A percentile compares a stretch with the other conserved stretches of the same genome.
Conservation (phyloP, 2,797 vertebrate genomes). For the Gila robusta region DNA sequence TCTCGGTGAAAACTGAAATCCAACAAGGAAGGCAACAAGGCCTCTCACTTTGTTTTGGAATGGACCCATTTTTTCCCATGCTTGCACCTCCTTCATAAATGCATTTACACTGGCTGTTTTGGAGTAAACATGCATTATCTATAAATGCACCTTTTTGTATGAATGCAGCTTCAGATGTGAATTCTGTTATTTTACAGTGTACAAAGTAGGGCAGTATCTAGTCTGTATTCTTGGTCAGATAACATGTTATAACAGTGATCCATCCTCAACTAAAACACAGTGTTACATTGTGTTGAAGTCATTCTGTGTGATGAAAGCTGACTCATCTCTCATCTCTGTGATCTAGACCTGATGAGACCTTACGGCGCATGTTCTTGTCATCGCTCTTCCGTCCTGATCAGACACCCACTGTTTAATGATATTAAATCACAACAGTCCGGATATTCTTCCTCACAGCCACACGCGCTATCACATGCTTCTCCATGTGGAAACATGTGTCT, state of each 20-base stretch:
- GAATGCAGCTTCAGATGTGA: background rate
- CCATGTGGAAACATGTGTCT: slow-evolving; percentile 26
- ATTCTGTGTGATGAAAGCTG: slow-evolving; percentile 15
- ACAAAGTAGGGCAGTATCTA: background rate
- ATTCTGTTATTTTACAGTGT: background rate
- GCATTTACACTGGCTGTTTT: background rate
- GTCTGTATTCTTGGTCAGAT: background rate
- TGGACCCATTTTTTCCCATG: background rate
- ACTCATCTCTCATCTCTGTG: slow-evolving; percentile 5
- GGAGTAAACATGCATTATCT: background rate
- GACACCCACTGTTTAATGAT: slow-evolving; percentile 30
- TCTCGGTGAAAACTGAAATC: background rate
- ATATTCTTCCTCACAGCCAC: slow-evolving; percentile 35
- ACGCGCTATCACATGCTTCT: slow-evolving; percentile 5
- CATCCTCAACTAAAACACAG: slow-evolving; percentile 4
- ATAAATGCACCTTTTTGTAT: background rate
- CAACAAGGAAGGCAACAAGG: background rate
- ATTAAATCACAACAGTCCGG: slow-evolving; percentile 37
- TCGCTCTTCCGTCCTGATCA: slow-evolving; percentile 31
- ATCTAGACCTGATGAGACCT: slow-evolving; percentile 38
- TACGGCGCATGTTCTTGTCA: slow-evolving; percentile 19
- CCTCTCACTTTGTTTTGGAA: background rate
- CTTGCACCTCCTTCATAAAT: slow-evolving; percentile 2
- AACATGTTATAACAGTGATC: slow-evolving; percentile 10
- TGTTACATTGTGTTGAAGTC: background rate